phyloP scores from a whole-genome alignment of 1,140 invertebrate genomes.

The Drosophila obscura region DNA sequence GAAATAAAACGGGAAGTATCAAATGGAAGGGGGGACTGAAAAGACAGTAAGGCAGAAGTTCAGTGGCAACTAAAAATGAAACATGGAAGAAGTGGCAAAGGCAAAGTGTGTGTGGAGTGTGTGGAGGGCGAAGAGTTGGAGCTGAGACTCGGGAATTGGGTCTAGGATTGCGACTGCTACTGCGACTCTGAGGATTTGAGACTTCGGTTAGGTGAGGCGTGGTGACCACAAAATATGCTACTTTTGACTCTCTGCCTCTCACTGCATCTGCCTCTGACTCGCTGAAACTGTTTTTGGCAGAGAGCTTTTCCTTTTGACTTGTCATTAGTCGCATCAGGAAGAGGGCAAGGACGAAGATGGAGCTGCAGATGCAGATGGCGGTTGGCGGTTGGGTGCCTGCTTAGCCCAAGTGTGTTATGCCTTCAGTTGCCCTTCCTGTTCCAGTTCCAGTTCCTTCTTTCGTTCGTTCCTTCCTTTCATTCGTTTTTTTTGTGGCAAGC shows the following conservation, averaged over 20 bases:
- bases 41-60: constrained; percentile 22
- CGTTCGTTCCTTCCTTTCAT: too few relatives aligned
- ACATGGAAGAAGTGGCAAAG: constrained; percentile 2
- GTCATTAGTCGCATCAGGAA: constrained; percentile 14
- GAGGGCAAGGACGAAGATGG: too few relatives aligned
- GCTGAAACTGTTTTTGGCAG: neutral
- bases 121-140: too few relatives aligned
- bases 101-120: neutral
- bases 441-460: too few relatives aligned
- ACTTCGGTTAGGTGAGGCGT: too few relatives aligned
- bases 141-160: too few relatives aligned
- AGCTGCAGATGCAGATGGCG: too few relatives aligned
- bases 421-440: too few relatives aligned
- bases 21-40: neutral
- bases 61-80: constrained; percentile 34
- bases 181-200: too few relatives aligned
- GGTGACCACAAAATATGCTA: constrained; percentile 60
- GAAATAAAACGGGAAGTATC: constrained; percentile 8
- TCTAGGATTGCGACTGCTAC: too few relatives aligned
- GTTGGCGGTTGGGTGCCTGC: constrained; percentile 26
- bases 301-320: constrained; percentile 50
- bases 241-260: constrained; percentile 54
- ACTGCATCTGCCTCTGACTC: constrained; percentile 29
- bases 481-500: too few relatives aligned
- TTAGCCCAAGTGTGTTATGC: constrained; percentile 31